phyloP scores from a whole-genome alignment of 2,888 invertebrate genomes.

The Tuta absoluta region DNA sequence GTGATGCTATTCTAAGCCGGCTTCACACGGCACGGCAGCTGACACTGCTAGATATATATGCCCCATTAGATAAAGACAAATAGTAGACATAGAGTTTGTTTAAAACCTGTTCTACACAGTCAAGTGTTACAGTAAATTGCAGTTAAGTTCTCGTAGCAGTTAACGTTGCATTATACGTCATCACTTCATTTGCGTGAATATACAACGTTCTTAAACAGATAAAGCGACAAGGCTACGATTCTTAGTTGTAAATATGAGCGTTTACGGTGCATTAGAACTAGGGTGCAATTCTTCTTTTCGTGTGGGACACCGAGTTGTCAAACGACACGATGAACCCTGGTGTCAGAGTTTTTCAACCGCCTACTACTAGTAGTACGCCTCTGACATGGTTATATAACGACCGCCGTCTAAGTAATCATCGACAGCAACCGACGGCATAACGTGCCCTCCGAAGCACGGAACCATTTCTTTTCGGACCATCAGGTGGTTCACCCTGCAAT shows the following conservation, averaged over 20 bases:
- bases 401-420: background rate
- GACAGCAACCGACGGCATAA: too few species aligned
- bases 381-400: too few species aligned
- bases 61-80: constrained; percentile 9
- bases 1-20: too few species aligned
- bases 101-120: constrained; percentile 1
- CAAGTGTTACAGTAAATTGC: constrained; percentile 6
- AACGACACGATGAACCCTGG: too few species aligned
- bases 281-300: too few species aligned
- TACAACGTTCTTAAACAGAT: constrained; percentile 5
- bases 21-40: constrained; percentile 1
- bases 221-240: constrained; percentile 6
- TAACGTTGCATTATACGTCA: constrained; percentile 10
- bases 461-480: too few species aligned
- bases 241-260: constrained; percentile 14
- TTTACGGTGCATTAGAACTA: constrained; percentile 17
- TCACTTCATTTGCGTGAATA: constrained; percentile 19
- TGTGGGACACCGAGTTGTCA: too few species aligned
- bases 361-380: too few species aligned
- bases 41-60: background rate
- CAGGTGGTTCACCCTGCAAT: too few species aligned
- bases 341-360: too few species aligned
- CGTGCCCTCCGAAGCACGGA: too few species aligned
- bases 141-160: constrained; percentile 11
- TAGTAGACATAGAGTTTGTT: constrained; percentile 5